Evolutionary conservation across 2,888 invertebrate genomes (phyloP).

Genomic region (Ochlodes sylvanus): DNA sequence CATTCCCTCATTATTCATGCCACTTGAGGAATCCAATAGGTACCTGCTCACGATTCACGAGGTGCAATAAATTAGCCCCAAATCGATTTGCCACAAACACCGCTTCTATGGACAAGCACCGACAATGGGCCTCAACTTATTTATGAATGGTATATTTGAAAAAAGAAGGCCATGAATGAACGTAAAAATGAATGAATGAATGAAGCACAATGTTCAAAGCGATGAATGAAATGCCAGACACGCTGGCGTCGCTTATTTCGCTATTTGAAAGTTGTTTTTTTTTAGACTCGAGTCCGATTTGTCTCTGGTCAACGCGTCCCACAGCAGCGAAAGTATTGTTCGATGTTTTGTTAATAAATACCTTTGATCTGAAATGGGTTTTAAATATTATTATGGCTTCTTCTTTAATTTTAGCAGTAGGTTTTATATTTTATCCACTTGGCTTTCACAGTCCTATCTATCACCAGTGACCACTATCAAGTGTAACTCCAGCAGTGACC

Average conservation of each 20-base stretch:
- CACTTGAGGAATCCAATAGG: slow-evolving; percentile 33
- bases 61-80: slow-evolving; percentile 55
- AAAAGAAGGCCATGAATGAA: slow-evolving; percentile 46
- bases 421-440: too few relatives aligned
- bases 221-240: slow-evolving; percentile 53
- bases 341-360: slow-evolving; percentile 30
- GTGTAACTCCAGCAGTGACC: background rate
- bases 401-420: background rate
- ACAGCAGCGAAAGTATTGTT: slow-evolving; percentile 33
- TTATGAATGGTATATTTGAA: slow-evolving; percentile 47
- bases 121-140: slow-evolving; percentile 45
- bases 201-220: slow-evolving; percentile 30
- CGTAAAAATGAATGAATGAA: slow-evolving; percentile 45
- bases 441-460: too few relatives aligned
- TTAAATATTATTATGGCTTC: slow-evolving; percentile 28
- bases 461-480: slow-evolving; percentile 13
- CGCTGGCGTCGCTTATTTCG: slow-evolving; percentile 60
- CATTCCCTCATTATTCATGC: slow-evolving; percentile 34
- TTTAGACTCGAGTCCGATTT: slow-evolving; percentile 9
- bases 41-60: slow-evolving; percentile 42
- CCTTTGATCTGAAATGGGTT: slow-evolving; percentile 18
- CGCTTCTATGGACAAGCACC: slow-evolving; percentile 45
- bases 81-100: slow-evolving; percentile 58
- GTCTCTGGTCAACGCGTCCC: slow-evolving; percentile 17
- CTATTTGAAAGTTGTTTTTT: slow-evolving; percentile 51